phyloP scores from a whole-genome alignment of 2,888 invertebrate genomes.

The Protophormia terraenovae region DNA sequence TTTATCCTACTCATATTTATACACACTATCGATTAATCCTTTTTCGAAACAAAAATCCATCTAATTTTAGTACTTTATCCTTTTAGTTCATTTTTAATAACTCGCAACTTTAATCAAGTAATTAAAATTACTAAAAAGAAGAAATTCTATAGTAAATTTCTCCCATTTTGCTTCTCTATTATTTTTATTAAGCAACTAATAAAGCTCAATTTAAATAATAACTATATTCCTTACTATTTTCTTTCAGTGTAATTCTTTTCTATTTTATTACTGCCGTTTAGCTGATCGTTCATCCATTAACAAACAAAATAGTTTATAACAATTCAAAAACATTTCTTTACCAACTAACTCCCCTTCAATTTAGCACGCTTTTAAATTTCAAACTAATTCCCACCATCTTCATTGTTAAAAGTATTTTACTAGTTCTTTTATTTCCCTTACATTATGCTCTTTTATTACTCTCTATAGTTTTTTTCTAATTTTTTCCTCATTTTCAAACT shows the following conservation, averaged over 20 bases:
- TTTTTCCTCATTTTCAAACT: background rate
- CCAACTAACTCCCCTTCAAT: constrained; percentile 1
- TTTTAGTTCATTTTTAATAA: background rate
- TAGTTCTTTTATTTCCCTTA: background rate
- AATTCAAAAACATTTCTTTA: constrained; percentile 21
- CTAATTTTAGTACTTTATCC: no score
- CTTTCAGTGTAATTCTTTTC: constrained; percentile 21
- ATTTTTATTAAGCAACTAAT: no score
- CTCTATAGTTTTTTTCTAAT: background rate
- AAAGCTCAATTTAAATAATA: no score
- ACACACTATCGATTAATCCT: no score
- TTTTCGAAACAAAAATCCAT: no score
- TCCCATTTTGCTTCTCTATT: no score
- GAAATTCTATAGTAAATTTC: no score
- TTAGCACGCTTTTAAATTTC: background rate
- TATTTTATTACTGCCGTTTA: background rate
- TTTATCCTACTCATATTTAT: no score
- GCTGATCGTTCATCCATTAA: constrained; percentile 52
- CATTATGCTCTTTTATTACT: background rate
- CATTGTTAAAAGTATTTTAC: background rate
- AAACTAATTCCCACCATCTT: constrained; percentile 5
- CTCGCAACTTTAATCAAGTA: background rate
- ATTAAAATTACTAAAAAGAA: no score
- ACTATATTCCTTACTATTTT: background rate
- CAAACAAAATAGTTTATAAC: background rate